phyloP scores from a whole-genome alignment of 2,113 vertebrate species.

The Loxodonta africana region DNA sequence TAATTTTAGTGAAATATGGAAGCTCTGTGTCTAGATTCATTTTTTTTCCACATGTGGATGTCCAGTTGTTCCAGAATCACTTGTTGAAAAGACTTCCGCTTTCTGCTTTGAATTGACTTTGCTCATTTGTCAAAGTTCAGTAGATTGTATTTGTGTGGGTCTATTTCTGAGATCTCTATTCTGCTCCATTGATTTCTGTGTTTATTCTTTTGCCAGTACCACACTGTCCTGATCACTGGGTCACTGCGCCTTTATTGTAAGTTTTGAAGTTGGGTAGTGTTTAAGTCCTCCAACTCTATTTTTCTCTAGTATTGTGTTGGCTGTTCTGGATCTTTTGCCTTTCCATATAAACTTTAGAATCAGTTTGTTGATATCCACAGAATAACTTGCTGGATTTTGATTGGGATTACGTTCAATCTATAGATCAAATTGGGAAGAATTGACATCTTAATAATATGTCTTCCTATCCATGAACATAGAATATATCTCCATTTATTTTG shows the following conservation, averaged over 20 bases:
- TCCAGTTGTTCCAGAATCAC: background rate
- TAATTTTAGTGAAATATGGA: no score
- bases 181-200: no score
- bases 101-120: background rate
- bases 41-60: no score
- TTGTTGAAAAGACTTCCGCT: background rate
- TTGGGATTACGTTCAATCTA: background rate
- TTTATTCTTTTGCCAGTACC: no score
- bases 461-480: background rate
- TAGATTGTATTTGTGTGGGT: no score
- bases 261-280: background rate
- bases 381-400: background rate
- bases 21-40: no score
- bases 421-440: background rate
- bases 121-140: background rate
- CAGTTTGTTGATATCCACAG: background rate
- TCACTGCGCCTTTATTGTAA: background rate
- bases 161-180: no score
- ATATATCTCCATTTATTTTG: background rate
- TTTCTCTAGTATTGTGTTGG: background rate
- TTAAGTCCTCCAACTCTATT: background rate
- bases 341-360: background rate
- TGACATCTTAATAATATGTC: no score
- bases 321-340: background rate
- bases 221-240: background rate